Evolutionary conservation across 2,888 invertebrate genomes (phyloP), one percentile per base, ranked within the genome.

Genomic region (Pandemis heparana): DNA sequence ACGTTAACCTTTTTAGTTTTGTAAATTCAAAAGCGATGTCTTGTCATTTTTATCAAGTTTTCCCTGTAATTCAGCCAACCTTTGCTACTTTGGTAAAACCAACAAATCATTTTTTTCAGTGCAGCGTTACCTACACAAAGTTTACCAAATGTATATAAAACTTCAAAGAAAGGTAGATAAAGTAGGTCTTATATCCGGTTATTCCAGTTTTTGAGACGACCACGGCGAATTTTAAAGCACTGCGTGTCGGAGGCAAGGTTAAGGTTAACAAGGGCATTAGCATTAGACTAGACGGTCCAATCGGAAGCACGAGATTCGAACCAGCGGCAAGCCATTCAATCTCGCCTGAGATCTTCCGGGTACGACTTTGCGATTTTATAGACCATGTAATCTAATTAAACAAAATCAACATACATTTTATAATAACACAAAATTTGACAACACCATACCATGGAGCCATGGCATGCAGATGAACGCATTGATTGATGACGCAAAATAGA

Each of bases 241-340:
- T 32, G n/a, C 46, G 46, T 63, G 23, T n/a, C 23, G n/a, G 10
- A 10, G 14, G 5, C 64, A 39, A 16, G 48, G 48, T 38, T 51
- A 65, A 65, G 38, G 51, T 51, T 16, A 65, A 65, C 32, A 18
- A 62, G 41, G 23, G 18, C 18, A 64, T 64, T 48, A 48, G 14
- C 32, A 14, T 7, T 32, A 10, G 5, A n/a, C 32, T 32, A 10
- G 5, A n/a, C 32, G 59, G n/a, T 12, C 0, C 1, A 16, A n/a
- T 6, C n/a, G 8, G n/a, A 51, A 51, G 8, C n/a, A 51, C 48
- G n/a, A 46, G n/a, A 51, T n/a, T 12, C n/a, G n/a, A n/a, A 51
- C 16, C 48, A 16, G n/a, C n/a, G 48, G 48, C 18, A 8, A 53
- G 18, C 16, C 18, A n/a, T n/a, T n/a, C 48, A n/a, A n/a, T n/a